Conservation (phyloP, 1,140 invertebrate genomes). For the Macrocentrus cingulum region DNA sequence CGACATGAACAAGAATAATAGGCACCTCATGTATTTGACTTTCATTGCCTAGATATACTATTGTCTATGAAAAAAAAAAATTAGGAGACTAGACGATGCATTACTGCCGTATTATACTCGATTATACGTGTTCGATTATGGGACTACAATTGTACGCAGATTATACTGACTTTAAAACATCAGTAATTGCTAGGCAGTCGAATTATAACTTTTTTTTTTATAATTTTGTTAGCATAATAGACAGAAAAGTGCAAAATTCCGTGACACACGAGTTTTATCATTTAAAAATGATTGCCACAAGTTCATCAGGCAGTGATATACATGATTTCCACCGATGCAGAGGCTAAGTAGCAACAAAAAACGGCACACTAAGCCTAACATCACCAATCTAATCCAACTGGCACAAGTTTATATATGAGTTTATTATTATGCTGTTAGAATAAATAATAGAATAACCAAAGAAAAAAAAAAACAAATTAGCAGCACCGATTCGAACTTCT, state of each 20-base stretch:
- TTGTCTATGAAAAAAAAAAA: slow-evolving; percentile 9
- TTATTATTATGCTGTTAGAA: slow-evolving; percentile 34
- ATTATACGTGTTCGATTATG: slow-evolving; percentile 3
- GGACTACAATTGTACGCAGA: neutral
- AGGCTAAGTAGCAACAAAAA: slow-evolving; percentile 22
- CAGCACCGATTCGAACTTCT: slow-evolving; percentile 57
- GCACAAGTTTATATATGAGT: slow-evolving; percentile 31
- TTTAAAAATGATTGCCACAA: neutral
- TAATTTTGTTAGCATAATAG: too few relatives aligned
- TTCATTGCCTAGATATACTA: slow-evolving; percentile 12
- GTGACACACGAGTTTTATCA: too few relatives aligned
- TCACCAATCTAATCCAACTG: slow-evolving; percentile 28
- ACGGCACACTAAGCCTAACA: slow-evolving; percentile 18
- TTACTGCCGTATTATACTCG: slow-evolving; percentile 8
- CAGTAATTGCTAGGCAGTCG: neutral
- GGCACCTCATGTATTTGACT: slow-evolving; percentile 8
- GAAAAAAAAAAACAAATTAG: slow-evolving; percentile 41
- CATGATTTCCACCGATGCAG: slow-evolving; percentile 22
- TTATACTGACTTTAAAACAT: neutral
- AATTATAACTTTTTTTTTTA: neutral
- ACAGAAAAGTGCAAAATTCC: too few relatives aligned
- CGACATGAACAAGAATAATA: slow-evolving; percentile 14
- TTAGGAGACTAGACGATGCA: slow-evolving; percentile 15
- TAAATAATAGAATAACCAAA: slow-evolving; percentile 31
- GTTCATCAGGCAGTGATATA: slow-evolving; percentile 4